Percentiles rank a stretch among this genome's conserved stretches.
Evolutionary conservation across 2,113 vertebrate species (phyloP).

Genomic region (Sphaerodactylus townsendi): DNA sequence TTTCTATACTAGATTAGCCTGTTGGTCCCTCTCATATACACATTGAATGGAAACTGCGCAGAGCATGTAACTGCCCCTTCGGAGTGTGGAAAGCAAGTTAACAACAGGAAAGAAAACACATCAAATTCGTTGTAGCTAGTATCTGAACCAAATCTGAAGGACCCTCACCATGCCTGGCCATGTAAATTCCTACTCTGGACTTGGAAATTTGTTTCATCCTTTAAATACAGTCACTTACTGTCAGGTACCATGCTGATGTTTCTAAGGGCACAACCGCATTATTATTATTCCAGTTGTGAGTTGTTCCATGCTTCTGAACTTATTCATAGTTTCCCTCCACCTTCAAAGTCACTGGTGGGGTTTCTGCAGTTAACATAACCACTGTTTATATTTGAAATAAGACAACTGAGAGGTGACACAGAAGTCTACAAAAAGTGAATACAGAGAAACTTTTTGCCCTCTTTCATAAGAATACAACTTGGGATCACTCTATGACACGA

Average conservation of each 20-base stretch:
- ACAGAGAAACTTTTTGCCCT: no score
- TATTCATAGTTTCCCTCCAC: not conserved
- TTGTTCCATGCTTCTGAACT: not conserved
- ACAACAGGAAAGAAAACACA: not conserved
- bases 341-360: accelerated
- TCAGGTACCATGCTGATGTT: not conserved
- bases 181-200: not conserved
- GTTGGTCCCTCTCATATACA: not conserved
- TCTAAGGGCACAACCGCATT: not conserved
- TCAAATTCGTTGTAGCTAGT: not conserved
- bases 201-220: not conserved
- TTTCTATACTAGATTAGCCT: not conserved
- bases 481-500: no score
- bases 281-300: not conserved
- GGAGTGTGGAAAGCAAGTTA: not conserved
- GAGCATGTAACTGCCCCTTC: not conserved
- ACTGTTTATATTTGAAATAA: not conserved
- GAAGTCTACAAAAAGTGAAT: no score
- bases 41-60: not conserved
- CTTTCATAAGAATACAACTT: no score
- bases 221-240: no score
- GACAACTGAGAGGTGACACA: no score
- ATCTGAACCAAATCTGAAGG: not conserved
- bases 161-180: not conserved
- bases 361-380: not conserved